A percentile compares a stretch with the other conserved stretches of the same genome.
These are phyloP conservation scores for Himalopsyche japonica DNA, from an alignment of 2,888 invertebrate species.

Conservation along the genomic window DNA sequence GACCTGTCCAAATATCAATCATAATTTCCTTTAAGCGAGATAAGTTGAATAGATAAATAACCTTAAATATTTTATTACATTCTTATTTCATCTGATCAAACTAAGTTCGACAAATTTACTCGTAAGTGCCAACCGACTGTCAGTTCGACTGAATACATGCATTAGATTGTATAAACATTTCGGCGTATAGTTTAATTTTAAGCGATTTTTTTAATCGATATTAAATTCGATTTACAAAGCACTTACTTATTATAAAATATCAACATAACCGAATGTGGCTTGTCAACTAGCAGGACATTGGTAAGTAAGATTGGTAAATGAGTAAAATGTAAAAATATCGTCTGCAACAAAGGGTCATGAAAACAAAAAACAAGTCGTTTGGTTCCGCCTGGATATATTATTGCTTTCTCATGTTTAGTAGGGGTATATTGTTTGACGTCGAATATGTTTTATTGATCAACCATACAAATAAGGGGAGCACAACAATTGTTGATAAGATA, in stretches of 20 bases:
- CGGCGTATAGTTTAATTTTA: neutral
- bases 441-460: neutral
- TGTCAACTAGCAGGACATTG: neutral
- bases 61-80: too few species aligned
- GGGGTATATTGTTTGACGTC: neutral
- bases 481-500: neutral
- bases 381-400: neutral
- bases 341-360: neutral
- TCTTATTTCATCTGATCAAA: too few species aligned
- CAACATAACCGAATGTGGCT: neutral
- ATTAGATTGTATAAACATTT: neutral
- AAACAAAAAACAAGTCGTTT: neutral
- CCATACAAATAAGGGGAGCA: neutral
- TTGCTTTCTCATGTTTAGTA: neutral
- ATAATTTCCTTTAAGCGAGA: too few species aligned
- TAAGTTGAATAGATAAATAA: too few species aligned
- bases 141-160: too few species aligned
- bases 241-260: neutral
- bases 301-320: neutral
- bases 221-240: neutral
- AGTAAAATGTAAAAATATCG: neutral
- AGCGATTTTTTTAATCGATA: neutral
- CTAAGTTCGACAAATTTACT: too few species aligned
- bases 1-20: too few species aligned
- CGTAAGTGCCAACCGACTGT: too few species aligned